Conservation (phyloP, 2,113 vertebrate species). For the Gymnarchus niloticus region DNA sequence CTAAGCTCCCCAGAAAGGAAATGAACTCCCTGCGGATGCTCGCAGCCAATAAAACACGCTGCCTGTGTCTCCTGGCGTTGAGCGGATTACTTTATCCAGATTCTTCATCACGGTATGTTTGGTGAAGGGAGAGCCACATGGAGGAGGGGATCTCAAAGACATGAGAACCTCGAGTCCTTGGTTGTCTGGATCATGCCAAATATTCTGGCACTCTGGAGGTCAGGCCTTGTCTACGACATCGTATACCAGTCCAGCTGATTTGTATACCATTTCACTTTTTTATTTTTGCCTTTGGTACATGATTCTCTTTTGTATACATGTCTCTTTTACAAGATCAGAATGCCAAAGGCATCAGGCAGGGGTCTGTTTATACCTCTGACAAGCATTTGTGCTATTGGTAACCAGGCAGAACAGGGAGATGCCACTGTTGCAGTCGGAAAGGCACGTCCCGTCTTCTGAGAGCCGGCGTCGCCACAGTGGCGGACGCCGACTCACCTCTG, state of each 20-base stretch:
- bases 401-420: background rate
- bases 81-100: background rate
- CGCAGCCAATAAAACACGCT: background rate
- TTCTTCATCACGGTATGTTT: background rate
- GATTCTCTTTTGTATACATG: background rate
- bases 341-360: background rate
- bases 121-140: background rate
- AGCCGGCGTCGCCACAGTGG: background rate
- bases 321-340: background rate
- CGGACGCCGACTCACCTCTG: background rate
- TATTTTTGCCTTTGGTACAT: background rate
- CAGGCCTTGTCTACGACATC: background rate
- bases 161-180: background rate
- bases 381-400: background rate
- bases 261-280: background rate
- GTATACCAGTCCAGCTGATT: background rate
- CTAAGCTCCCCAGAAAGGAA: slow-evolving; percentile 48
- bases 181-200: too few relatives aligned
- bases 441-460: background rate
- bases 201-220: too few relatives aligned
- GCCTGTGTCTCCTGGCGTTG: background rate
- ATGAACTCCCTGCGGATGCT: slow-evolving; percentile 48
- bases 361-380: background rate
- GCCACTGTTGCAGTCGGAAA: background rate
- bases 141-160: background rate